A percentile compares a stretch with the other conserved stretches of the same genome.
Evolutionary conservation across 2,888 invertebrate genomes (phyloP).

Genomic region (Eurytoma adleriae): DNA sequence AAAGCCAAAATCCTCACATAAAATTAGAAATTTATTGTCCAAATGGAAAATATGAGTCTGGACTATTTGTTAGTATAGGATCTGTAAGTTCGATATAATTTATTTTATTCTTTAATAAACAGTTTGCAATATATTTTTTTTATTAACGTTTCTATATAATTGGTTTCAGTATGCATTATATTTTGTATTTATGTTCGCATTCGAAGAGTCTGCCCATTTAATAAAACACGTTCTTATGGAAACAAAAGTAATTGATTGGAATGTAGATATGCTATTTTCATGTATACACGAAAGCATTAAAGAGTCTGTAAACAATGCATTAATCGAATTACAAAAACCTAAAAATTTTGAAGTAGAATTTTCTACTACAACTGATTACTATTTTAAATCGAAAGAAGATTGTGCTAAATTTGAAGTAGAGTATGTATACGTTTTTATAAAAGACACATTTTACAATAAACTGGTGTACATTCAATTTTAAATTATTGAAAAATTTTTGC

Average conservation of each 20-base stretch:
- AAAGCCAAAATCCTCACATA: conserved; percentile 66
- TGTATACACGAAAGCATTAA: conserved; percentile 62
- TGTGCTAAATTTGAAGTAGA: conserved; percentile 44
- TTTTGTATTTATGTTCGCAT: conserved; percentile 61
- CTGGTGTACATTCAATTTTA: background rate
- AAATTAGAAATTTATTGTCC: conserved; percentile 75
- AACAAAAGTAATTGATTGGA: conserved; percentile 68
- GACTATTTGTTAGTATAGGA: conserved; percentile 68
- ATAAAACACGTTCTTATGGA: conserved; percentile 63
- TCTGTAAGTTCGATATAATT: conserved; percentile 54
- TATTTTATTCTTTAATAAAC: background rate
- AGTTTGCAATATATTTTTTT: background rate
- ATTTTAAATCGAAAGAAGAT: conserved; percentile 59
- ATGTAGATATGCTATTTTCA: conserved; percentile 60
- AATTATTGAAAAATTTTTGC: background rate
- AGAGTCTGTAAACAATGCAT: conserved; percentile 60
- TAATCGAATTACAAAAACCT: conserved; percentile 35
- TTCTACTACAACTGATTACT: conserved; percentile 22
- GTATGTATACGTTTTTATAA: background rate
- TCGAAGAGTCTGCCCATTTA: conserved; percentile 61
- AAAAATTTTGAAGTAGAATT: background rate
- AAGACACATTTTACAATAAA: background rate
- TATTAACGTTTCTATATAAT: background rate
- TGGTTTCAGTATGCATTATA: background rate
- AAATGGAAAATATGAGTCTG: conserved; percentile 73